Percentiles rank a stretch among this genome's conserved stretches.
Conservation (phyloP, 2,888 invertebrate genomes). For the Acrobasis repandana region DNA sequence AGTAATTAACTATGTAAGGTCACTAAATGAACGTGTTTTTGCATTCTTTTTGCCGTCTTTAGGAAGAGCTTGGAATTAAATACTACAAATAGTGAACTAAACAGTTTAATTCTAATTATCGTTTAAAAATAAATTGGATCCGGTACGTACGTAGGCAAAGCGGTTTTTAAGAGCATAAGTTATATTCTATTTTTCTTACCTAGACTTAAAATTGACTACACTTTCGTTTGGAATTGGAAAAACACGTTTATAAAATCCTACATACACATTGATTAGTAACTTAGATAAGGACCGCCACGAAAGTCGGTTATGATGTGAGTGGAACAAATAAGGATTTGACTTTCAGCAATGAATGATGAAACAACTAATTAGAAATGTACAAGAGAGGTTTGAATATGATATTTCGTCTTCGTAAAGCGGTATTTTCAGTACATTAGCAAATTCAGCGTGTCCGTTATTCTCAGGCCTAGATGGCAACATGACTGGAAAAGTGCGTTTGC, state of each 20-base stretch:
- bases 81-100: not conserved
- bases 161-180: too few species aligned
- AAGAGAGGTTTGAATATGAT: not conserved
- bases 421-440: conserved; percentile 42
- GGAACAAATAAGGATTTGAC: too few species aligned
- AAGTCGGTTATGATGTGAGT: too few species aligned
- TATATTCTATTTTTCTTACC: too few species aligned
- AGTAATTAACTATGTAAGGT: conserved; percentile 48
- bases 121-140: not conserved
- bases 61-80: conserved; percentile 5
- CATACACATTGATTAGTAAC: too few species aligned
- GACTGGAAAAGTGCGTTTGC: conserved; percentile 62
- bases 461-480: conserved; percentile 63
- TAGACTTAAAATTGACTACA: too few species aligned
- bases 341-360: too few species aligned
- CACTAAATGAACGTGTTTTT: conserved; percentile 39
- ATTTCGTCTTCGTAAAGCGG: conserved; percentile 17
- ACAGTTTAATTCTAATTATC: not conserved
- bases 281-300: too few species aligned
- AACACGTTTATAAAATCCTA: too few species aligned
- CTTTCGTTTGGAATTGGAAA: too few species aligned
- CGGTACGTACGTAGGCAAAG: not conserved
- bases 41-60: conserved; percentile 32
- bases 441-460: conserved; percentile 55
- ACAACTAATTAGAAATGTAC: too few species aligned